Evolutionary conservation across 2,888 invertebrate genomes (phyloP), one percentile per base, ranked within the genome.

Genomic region (Cheilosia pagana): DNA sequence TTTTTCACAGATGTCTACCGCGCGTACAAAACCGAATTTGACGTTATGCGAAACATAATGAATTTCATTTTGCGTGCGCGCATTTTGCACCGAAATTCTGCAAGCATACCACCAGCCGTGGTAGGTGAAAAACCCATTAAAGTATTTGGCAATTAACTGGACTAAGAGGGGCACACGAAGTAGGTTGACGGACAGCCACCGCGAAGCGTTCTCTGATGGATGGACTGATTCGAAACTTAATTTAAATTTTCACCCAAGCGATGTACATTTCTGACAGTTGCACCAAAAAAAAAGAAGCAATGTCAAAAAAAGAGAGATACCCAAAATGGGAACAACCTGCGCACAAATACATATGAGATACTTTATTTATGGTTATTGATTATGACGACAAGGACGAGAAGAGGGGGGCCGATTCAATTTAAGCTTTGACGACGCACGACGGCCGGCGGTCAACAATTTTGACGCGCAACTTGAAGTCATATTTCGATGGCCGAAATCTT

Each of bases 81-180:
- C 71, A 59, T 50, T 65, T 53, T 55, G 23, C 76, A 65, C 67
- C 72, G 43, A 72, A 76, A 77, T 68, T 52, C 48, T 35, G 14
- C 19, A 65, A 25, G 16, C 78, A 52, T 1, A 41, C 43, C 74
- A 19, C 81, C 81, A 77, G 43, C 10, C 21, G 52, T 59, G 59
- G 59, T 72, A 67, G 79, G 65, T 72, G 71, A 76, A 60, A 62
- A 79, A 53, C 59, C 79, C 79, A 79, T 79, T 79, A 75, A 79
- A 72, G 70, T 77, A 81, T 85, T 85, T 76, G 85, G 81, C 67
- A 81, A 81, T 85, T 85, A 85, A 79, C 63, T 75, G 75, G 62
- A 62, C 72, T 67, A 67, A 45, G 52, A 53, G 28, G 39, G n/a
- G 55, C 21, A 43, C 25, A 45, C 67, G 2, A 41, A 19, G 45